Evolutionary conservation across 1,140 invertebrate species (phyloP), one percentile per base, ranked within the genome.

Genomic region (Microplitis mediator): DNA sequence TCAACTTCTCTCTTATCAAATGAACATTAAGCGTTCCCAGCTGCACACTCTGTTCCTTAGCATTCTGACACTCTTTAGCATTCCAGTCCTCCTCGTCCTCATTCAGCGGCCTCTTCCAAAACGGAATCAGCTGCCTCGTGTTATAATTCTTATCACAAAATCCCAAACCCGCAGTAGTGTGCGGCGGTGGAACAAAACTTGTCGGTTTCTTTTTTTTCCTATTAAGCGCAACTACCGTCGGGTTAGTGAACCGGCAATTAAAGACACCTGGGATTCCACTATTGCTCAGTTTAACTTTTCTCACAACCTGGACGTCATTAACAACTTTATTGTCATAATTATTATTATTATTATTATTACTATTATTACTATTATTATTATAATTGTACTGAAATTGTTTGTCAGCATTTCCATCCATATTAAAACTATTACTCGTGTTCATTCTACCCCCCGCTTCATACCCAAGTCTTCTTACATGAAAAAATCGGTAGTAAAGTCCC

Each of bases 151-250:
- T 35, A n/a, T 62, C 31, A 35, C 9, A 31, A 13, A 62, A 62
- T 14, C 32, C 80, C 14, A 23, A 23, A 23, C 76, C 74, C 69
- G 81, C 78, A 51, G 83, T 82, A 2, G 86, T 86, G 66, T 86
- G 88, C 3, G 94, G 94, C 9, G 94, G 93, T 1, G 94, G 94
- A 3, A 96, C 91, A 82, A 96, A 95, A 1, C 91, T 92, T 0
- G 94, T 95, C 9, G 95, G 95, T 81, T 96, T 96, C 80, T 97
- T 97, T 84, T 95, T 96, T 80, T 96, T 96, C 23, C 95, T 89
- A 78, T 93, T 94, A 11, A 89, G 88, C 82, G 84, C 87, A 11
- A 80, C 82, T 0, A 82, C 86, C 0, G 87, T 89, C 4, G 94
- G 93, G 84, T 95, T 95, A 0, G 91, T 88, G 76, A 97, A 95